Evolutionary conservation across 2,797 vertebrate species (phyloP).

Genomic region (Steatocranus sp.): DNA sequence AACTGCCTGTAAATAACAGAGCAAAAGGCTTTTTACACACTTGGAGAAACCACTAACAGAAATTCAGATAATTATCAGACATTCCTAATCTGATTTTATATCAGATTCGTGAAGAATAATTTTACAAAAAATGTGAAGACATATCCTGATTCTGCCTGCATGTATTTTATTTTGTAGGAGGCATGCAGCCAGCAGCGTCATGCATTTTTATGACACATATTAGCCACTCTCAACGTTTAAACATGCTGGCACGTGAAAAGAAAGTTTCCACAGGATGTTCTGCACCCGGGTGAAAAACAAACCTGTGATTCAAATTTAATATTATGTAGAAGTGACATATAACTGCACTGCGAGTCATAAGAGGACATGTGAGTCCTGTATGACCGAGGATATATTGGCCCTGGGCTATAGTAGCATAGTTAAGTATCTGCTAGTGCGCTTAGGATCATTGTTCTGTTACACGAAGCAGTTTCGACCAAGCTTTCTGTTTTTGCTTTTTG

Average conservation of each 20-base stretch:
- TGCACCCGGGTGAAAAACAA: fast-evolving
- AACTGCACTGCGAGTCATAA: background rate
- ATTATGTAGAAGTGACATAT: background rate
- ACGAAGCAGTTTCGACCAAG: background rate
- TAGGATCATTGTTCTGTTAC: background rate
- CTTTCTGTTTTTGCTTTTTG: background rate
- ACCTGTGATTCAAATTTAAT: background rate
- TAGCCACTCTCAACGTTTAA: background rate
- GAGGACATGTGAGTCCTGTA: background rate
- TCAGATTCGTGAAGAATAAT: background rate
- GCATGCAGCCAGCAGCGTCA: background rate
- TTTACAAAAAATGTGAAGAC: background rate
- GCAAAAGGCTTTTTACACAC: background rate
- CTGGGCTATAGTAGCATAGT: background rate
- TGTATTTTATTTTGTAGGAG: background rate
- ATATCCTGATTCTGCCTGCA: background rate
- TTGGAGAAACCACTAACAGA: background rate
- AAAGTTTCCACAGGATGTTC: background rate
- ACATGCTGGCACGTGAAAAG: background rate
- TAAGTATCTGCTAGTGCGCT: background rate
- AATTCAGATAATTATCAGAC: background rate
- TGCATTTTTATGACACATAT: background rate
- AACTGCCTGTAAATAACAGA: background rate
- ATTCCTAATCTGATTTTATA: background rate
- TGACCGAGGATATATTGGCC: background rate